Evolutionary conservation across 2,888 invertebrate genomes (phyloP), one percentile per base, ranked within the genome.

Genomic region (Panopea generosa): DNA sequence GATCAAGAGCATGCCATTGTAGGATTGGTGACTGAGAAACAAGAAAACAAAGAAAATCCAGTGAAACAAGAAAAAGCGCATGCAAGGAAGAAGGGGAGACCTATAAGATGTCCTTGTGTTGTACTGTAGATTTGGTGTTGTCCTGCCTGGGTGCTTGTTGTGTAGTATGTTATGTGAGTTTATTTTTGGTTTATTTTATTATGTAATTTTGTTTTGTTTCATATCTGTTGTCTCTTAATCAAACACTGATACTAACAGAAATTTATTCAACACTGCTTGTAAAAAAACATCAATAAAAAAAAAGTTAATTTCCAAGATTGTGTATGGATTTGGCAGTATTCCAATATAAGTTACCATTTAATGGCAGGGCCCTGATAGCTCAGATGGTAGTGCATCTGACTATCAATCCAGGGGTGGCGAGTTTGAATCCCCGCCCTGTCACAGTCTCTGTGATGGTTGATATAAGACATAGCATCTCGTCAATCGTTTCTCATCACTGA

Each of bases 151-250:
- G 61, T 49, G 47, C 60, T 70, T 63, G 61, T 77, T 70, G 57
- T 55, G 11, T 68, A 29, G 55, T 69, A 73, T 56, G 62, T 74
- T 72, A 62, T 75, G 83, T 84, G 79, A 84, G 81, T 84, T n/a
- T 75, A 9, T 26, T 70, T 65, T 77, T 63, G 63, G 43, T 45
- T 69, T 72, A 60, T 61, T 55, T 74, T 61, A 66, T 24, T 43
- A 33, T 47, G 66, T 63, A 27, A 47, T 49, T 24, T 63, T 53
- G 29, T 71, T 66, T 53, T 50, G 47, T 57, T 66, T 67, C 16
- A 49, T 55, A 61, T 67, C 60, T 27, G 22, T 43, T 43, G 60
- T 43, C 18, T 40, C n/a, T 60, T 4, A 52, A 52, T 22, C 11
- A 26, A 45, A 18, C 6, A 6, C 20, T 45, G 45, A 45, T 9